A percentile compares a stretch with the other conserved stretches of the same genome.
phyloP scores from a whole-genome alignment of 2,797 vertebrate species.

The Numenius phaeopus region DNA sequence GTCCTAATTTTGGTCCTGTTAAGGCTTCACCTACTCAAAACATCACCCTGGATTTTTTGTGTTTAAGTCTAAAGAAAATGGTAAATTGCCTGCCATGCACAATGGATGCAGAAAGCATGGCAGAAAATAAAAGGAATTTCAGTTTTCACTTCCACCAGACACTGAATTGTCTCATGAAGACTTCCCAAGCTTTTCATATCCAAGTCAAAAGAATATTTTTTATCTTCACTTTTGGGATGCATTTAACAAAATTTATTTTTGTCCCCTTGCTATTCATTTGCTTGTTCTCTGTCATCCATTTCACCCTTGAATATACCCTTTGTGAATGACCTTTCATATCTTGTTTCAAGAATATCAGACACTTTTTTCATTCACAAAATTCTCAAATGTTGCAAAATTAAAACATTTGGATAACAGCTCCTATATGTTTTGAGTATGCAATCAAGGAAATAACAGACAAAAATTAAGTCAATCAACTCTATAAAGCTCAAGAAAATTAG shows the following conservation, averaged over 20 bases:
- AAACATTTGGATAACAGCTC: not conserved
- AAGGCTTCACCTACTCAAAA: not conserved
- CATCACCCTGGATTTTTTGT: not conserved
- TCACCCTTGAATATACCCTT: not conserved
- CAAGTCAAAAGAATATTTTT: not conserved
- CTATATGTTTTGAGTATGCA: not conserved
- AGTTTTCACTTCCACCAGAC: not conserved
- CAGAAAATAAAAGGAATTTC: not conserved
- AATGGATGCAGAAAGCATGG: not conserved
- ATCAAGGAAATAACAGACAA: not conserved
- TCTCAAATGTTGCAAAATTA: not conserved
- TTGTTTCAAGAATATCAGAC: not conserved
- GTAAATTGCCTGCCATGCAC: not conserved
- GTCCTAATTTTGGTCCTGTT: not conserved
- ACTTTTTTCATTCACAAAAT: not conserved
- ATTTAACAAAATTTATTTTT: not conserved
- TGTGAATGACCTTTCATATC: not conserved
- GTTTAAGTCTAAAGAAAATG: not conserved
- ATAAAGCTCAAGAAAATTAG: not conserved
- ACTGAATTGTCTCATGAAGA: not conserved
- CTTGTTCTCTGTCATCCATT: not conserved
- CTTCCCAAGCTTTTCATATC: not conserved
- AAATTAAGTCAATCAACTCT: not conserved
- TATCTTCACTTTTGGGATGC: not conserved
- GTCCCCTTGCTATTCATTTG: not conserved